These are phyloP conservation scores for Subacronicta megacephala DNA, from an alignment of 2,888 invertebrate species.

Conservation along the genomic window DNA sequence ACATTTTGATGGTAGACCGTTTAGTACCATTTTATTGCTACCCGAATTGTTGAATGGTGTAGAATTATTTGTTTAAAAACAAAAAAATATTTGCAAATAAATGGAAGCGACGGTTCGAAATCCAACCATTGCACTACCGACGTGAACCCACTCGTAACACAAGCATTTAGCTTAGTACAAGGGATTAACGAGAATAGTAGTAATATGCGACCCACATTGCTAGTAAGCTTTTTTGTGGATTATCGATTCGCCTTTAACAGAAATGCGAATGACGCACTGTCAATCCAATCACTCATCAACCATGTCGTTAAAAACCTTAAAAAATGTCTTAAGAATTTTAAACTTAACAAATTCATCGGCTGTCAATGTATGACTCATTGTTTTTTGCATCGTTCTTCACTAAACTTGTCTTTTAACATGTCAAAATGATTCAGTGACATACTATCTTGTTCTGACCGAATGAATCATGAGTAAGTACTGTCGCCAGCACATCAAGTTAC, in stretches of 20 bases:
- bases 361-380: slow-evolving; percentile 30
- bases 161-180: too few relatives aligned
- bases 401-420: slow-evolving; percentile 14
- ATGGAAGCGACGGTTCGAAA: too few relatives aligned
- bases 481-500: too few relatives aligned
- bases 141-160: too few relatives aligned
- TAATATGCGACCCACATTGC: too few relatives aligned
- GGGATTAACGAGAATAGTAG: too few relatives aligned
- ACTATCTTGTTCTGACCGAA: neutral
- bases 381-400: neutral
- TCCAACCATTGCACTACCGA: too few relatives aligned
- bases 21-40: slow-evolving; percentile 22
- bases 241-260: too few relatives aligned
- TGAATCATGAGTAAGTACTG: too few relatives aligned
- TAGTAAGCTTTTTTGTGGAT: too few relatives aligned
- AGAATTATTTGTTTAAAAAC: too few relatives aligned
- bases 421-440: slow-evolving; percentile 15
- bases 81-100: too few relatives aligned
- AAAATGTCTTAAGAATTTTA: slow-evolving; percentile 9
- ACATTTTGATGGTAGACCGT: slow-evolving; percentile 40
- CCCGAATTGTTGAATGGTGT: slow-evolving; percentile 3
- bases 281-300: neutral
- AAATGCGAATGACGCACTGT: slow-evolving; percentile 13
- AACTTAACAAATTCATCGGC: slow-evolving; percentile 5
- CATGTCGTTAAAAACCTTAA: neutral